Base-by-base conservation (phyloP, 2,888 invertebrate genomes). In the Diadegma fenestrale region DNA sequence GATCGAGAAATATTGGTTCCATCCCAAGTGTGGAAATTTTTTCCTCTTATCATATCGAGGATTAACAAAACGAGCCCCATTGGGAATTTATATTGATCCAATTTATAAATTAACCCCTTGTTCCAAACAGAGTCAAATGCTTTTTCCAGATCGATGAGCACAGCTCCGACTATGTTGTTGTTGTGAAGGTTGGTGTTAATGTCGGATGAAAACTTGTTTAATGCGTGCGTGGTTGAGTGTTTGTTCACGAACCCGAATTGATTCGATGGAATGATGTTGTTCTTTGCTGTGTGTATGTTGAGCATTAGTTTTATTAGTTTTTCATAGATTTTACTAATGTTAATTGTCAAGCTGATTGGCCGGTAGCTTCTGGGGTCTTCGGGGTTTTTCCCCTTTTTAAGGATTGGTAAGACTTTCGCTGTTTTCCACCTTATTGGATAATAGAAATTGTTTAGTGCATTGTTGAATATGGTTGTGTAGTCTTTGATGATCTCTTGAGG, bases 371-470 rank as follows among this genome's bases (percentile, higher is more conserved):
- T 5, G 0, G 76, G 43, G 5, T 81, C 33, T 0, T 26, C 10
- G 0, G 72, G 61, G 61, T 69, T 95, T 95, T 95, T 95, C 95
- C 95, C 95, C 96, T 95, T 95, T 95, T 95, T 96, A 96, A 96
- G 95, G 96, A 33, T 33, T 33, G 33, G 95, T 95, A 96, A 96
- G 48, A 69, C 45, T 69, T 26, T 80, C 2, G 69, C 69, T 80
- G 33, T 33, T 33, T 33, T 33, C 33, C 33, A 33, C 33, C 33
- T 33, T 33, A 33, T 33, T 33, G 33, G 33, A 5, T 33, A 33
- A 5, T 33, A 33, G 33, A 33, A 33, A 5, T 33, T 33, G 33
- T 33, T 33, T 2, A 33, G 33, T 33, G 33, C 33, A 33, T 33
- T 33, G 33, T 33, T 33, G 33, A 33, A 33, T 3, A 33, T 33